Base-by-base conservation (phyloP, 2,797 vertebrate species). In the Helicolenus hilgendorfi region DNA sequence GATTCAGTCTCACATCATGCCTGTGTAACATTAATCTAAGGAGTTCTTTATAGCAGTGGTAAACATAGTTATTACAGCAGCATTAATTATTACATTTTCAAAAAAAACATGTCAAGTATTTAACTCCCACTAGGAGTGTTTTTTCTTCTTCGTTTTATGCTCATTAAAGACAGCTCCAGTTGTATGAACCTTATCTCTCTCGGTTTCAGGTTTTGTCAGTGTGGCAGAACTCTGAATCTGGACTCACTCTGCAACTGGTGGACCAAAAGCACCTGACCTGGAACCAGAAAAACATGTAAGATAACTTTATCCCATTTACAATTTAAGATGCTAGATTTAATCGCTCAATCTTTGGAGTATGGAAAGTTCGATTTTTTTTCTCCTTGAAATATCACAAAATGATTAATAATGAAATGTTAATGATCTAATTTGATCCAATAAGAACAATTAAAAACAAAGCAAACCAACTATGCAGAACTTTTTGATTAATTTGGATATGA, bases 231-330 rank as follows among this genome's bases (percentile, higher is more conserved):
- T 83, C 97, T 26, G 97, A 96, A 77, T 98, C 98, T 86, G 97
- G 96, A 84, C 90, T 98, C 10, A 80, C 85, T 85, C 95, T 99
- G 87, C 98, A 97, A 89, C 84, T 97, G 88, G 95, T 98, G 92
- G 97, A 97, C 82, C 96, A 97, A 36, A 97, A 98, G 45, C 97
- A 98, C 55, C 97, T 99, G 85, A 97, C 97, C 73, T 94, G 93
- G 84, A 98, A 97, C 89, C 98, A 99, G 82, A 98, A 92, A 90
- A 98, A 89, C 92, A 94, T 99, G 99, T 99, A 96, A 98, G 97
- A 70, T 36, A 41, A 96, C 18, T 59, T 27, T 1, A 72, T 8
- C 26, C 67, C 13, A 7, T 64, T 38, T 67, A 24, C 15, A 10
- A 22, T 1, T 11, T 27, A 5, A 3, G 20, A 67, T 56, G 3